Evolutionary conservation across 1,140 invertebrate species (phyloP).

Genomic region (Adelges cooleyi): DNA sequence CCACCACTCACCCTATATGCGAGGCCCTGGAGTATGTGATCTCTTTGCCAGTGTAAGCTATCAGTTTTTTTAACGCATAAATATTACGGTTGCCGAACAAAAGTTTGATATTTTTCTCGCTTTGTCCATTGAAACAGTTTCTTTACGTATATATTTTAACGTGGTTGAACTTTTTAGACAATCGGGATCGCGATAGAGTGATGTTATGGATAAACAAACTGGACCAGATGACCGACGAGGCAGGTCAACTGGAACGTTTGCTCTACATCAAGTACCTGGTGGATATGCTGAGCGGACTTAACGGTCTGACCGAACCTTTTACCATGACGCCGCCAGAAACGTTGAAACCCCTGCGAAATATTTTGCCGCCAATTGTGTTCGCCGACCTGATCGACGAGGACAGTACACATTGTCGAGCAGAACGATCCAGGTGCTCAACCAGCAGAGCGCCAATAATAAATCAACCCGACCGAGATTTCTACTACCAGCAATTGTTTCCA

Average conservation of each 20-base stretch:
- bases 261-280: not conserved
- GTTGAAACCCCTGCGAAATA: not conserved
- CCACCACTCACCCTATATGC: not conserved
- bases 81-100: too few relatives aligned
- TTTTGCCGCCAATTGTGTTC: not conserved
- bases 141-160: too few relatives aligned
- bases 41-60: too few relatives aligned
- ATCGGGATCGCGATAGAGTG: not conserved
- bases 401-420: not conserved
- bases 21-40: not conserved
- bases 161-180: too few relatives aligned
- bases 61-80: too few relatives aligned
- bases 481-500: not conserved
- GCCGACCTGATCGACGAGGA: not conserved
- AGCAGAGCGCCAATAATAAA: not conserved
- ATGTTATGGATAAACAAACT: not conserved
- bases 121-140: too few relatives aligned
- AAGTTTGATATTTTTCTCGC: too few relatives aligned
- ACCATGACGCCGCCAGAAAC: not conserved
- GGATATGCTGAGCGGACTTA: not conserved
- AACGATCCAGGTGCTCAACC: not conserved
- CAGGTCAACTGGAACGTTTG: not conserved
- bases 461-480: not conserved
- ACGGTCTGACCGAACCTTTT: not conserved
- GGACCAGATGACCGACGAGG: not conserved